Conservation (phyloP, 2,113 vertebrate genomes). For the Phaetusa simplex region DNA sequence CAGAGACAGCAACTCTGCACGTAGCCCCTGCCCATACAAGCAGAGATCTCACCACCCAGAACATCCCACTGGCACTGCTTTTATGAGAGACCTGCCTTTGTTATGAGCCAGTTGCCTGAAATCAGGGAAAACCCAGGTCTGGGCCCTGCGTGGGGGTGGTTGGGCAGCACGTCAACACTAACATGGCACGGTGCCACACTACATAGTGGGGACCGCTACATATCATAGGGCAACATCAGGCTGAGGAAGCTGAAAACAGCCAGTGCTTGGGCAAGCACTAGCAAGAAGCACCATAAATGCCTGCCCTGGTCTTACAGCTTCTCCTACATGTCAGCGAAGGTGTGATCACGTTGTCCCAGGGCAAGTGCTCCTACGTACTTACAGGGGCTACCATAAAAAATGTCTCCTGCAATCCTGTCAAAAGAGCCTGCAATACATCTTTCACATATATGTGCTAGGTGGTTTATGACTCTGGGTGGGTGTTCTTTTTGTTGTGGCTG, state of each 20-base stretch:
- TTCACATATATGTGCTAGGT: background rate
- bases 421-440: background rate
- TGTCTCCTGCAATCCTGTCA: background rate
- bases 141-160: no score
- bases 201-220: accelerated
- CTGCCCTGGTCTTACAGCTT: background rate
- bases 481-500: background rate
- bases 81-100: background rate
- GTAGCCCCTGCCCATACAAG: background rate
- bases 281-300: background rate
- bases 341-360: no score
- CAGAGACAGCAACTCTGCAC: background rate
- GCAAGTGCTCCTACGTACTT: background rate
- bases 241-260: background rate
- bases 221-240: no score
- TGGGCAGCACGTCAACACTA: accelerated
- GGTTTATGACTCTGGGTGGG: background rate
- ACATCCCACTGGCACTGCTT: background rate
- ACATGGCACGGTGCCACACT: background rate
- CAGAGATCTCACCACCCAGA: background rate
- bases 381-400: background rate
- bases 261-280: accelerated
- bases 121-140: background rate
- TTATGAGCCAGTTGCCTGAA: background rate
- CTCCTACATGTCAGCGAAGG: background rate